Evolutionary conservation across 2,113 vertebrate genomes (phyloP), one percentile per base, ranked within the genome.

Genomic region (Colinus virginianus): DNA sequence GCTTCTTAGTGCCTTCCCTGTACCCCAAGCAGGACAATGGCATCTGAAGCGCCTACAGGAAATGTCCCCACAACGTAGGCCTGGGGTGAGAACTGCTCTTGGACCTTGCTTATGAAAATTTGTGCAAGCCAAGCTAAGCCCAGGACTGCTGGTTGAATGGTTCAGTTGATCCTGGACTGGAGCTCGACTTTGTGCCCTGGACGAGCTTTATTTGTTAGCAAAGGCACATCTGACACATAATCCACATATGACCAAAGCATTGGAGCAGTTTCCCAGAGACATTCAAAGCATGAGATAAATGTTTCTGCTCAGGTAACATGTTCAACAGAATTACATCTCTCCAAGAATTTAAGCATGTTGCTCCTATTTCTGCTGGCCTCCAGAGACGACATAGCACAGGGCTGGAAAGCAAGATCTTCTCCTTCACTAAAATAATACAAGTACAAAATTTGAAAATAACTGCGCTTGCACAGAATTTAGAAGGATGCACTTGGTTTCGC

Each of bases 71-170:
- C 12, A 6, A 9, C 7, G 5, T n/a, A 6, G 5, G 15, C 19
- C 36, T 43, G 32, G 26, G 48, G 25, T 56, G 19, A 43, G 49
- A 77, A 22, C 32, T 42, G 13, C 16, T 30, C 9, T 8, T 0
- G 0, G 0, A 1, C 15, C 32, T 40, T 1, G 1, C 19, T 7
- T 12, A 1, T 2, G 3, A 66, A 36, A 36, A 13, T 4, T n/a
- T 69, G 16, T 1, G 1, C 13, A 13, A 22, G 26, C 49, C 1
- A 1, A 64, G 53, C 30, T n/a, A 12, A 26, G n/a, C 4, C 16
- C 23, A 45, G 64, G 11, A 59, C 38, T 46, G 42, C 51, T 14
- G 8, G 6, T 46, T 61, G 9, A 61, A 40, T 11, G 21, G 22
- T 61, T 56, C 48, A 11, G 10, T 28, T n/a, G 42, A 34, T 58